A percentile compares a stretch with the other conserved stretches of the same genome.
Evolutionary conservation across 2,888 invertebrate species (phyloP).

Genomic region (Andricus curvator): DNA sequence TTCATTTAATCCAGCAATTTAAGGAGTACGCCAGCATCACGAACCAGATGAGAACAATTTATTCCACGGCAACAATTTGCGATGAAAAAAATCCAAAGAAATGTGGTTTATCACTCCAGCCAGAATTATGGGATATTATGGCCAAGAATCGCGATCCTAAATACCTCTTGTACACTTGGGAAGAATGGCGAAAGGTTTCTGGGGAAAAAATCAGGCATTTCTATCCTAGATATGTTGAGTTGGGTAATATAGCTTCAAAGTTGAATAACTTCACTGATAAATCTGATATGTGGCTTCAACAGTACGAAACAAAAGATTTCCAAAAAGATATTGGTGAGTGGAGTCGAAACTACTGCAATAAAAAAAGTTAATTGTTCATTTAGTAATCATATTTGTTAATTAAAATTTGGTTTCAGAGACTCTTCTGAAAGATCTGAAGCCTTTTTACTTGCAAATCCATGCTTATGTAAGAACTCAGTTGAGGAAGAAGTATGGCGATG

Average conservation of each 20-base stretch:
- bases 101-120: constrained; percentile 87
- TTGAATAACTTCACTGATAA: constrained; percentile 75
- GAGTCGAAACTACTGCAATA: background rate
- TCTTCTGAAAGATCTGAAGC: background rate
- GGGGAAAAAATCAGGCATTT: constrained; percentile 81
- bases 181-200: constrained; percentile 87
- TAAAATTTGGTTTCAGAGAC: background rate
- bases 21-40: constrained; percentile 82
- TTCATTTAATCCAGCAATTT: constrained; percentile 17
- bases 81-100: constrained; percentile 82
- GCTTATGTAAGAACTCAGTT: constrained; percentile 2
- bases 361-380: background rate
- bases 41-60: constrained; percentile 87
- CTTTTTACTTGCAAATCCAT: background rate
- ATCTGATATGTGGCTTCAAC: constrained; percentile 75
- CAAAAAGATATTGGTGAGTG: constrained; percentile 74
- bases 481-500: constrained; percentile 73
- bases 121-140: constrained; percentile 86
- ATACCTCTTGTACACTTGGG: constrained; percentile 89
- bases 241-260: constrained; percentile 74
- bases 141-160: constrained; percentile 86
- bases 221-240: constrained; percentile 71
- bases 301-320: constrained; percentile 78
- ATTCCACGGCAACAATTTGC: constrained; percentile 89
- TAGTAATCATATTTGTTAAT: background rate